Evolutionary conservation across 2,888 invertebrate genomes (phyloP).

Genomic region (Cantharis lateralis): DNA sequence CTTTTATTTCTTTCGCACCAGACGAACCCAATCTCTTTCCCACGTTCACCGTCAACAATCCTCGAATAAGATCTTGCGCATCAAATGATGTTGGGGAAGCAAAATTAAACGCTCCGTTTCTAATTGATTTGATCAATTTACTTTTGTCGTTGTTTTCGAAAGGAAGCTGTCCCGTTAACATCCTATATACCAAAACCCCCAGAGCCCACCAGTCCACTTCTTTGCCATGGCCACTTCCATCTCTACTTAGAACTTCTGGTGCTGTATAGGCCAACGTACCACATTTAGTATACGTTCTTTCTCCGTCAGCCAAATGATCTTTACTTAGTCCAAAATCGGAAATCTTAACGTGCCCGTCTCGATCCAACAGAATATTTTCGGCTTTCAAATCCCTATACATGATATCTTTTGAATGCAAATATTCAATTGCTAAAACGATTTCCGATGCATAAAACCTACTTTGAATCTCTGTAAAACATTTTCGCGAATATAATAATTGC

Average conservation of each 20-base stretch:
- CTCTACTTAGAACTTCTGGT: conserved; percentile 94
- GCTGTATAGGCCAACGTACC: conserved; percentile 96
- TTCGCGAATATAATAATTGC: not conserved
- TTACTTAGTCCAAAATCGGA: conserved; percentile 99
- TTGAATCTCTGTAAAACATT: not conserved
- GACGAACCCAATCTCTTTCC: not conserved
- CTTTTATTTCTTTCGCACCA: not conserved
- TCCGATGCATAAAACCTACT: not conserved
- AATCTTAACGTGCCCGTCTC: conserved; percentile 99
- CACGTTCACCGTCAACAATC: not conserved
- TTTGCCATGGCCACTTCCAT: conserved; percentile 79
- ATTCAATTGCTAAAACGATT: not conserved
- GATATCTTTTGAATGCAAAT: conserved; percentile 59
- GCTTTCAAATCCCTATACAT: conserved; percentile 98
- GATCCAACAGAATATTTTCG: conserved; percentile 96
- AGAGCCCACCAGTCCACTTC: conserved; percentile 98
- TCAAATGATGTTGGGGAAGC: not conserved
- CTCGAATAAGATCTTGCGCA: not conserved
- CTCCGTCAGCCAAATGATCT: conserved; percentile 96
- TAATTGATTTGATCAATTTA: not conserved
- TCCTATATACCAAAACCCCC: conserved; percentile 99
- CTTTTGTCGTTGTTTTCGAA: not conserved
- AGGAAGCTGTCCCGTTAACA: conserved; percentile 69
- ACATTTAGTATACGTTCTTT: conserved; percentile 94
- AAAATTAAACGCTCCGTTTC: not conserved